A percentile compares a stretch with the other conserved stretches of the same genome.
phyloP scores from a whole-genome alignment of 2,888 invertebrate species.

The Augochlorella aurata region DNA sequence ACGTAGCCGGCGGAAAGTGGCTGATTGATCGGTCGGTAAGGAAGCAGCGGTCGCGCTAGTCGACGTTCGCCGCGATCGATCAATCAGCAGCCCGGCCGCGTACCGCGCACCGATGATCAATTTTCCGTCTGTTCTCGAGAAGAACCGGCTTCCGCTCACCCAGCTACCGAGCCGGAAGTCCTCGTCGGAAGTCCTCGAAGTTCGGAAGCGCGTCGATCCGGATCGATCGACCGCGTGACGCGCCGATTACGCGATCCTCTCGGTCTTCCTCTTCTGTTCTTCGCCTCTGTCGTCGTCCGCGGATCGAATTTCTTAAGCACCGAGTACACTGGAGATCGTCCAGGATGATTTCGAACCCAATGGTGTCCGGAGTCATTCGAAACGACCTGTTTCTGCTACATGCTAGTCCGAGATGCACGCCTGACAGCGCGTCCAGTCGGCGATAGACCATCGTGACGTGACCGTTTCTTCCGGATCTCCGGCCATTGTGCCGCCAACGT shows the following conservation, averaged over 20 bases:
- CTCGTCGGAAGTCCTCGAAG: background rate
- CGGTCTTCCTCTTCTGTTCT: background rate
- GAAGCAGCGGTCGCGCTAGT: slow-evolving; percentile 39
- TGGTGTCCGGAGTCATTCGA: slow-evolving; percentile 50
- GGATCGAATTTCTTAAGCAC: slow-evolving; percentile 54
- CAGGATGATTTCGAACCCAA: slow-evolving; percentile 49
- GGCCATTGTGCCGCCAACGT: background rate
- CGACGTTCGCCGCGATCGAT: slow-evolving; percentile 53
- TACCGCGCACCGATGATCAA: slow-evolving; percentile 55
- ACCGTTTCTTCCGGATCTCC: background rate
- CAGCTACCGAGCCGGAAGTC: background rate
- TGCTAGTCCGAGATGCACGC: slow-evolving; percentile 66
- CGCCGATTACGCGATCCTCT: background rate
- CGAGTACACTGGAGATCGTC: slow-evolving; percentile 44
- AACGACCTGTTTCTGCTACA: slow-evolving; percentile 62
- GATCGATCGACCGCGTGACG: background rate
- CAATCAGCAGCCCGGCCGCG: slow-evolving; percentile 54
- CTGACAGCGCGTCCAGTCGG: slow-evolving; percentile 40
- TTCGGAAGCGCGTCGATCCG: background rate
- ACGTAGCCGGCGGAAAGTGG: slow-evolving; percentile 48
- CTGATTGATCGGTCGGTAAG: slow-evolving; percentile 65
- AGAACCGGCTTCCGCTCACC: slow-evolving; percentile 12
- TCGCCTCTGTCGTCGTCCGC: slow-evolving; percentile 53
- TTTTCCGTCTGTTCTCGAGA: slow-evolving; percentile 40
- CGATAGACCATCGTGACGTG: background rate